Evolutionary conservation across 2,888 invertebrate genomes (phyloP), one percentile per base, ranked within the genome.

Genomic region (Colletes collaris): DNA sequence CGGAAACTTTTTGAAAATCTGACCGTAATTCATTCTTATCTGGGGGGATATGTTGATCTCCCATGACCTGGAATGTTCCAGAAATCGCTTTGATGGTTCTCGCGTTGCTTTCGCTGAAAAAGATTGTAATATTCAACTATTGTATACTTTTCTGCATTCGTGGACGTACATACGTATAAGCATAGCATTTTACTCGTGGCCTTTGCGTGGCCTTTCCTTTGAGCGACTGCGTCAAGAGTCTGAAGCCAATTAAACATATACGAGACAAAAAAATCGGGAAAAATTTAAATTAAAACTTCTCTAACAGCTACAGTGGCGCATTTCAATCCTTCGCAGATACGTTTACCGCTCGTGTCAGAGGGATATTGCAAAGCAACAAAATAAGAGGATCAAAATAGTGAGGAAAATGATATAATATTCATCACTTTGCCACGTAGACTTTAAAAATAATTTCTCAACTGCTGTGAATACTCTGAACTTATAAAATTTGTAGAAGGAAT

Each of bases 141-240:
- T 60, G 60, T 60, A 13, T 60, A 46, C 46, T 11, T 13, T 60
- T 60, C 46, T 60, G 13, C 60, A 11, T 13, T 60, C 10, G 60
- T 60, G 27, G 46, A 13, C 27, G 44, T 46, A 46, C 8, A 10
- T 27, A 46, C 8, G 44, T 27, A 4, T 46, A 46, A 60, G 19
- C 19, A 46, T 27, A 60, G 60, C 27, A 46, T 60, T 60, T 60
- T 13, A 19, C 6, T 11, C 7, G 10, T 7, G 6, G 19, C 46
- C 27, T 60, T 60, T 60, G 27, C 19, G 46, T 27, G 46, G 46
- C 13, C 16, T 46, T 46, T 44, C 44, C 27, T 13, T 5, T 6
- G 27, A 46, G 7, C 13, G 10, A 16, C 19, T 11, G 10, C 11
- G 7, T 7, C 3, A 60, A 16, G 16, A 8, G 44, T n/a, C 8